Evolutionary conservation across 2,888 invertebrate species (phyloP), one percentile per base, ranked within the genome.

Genomic region (Volucella inflata): DNA sequence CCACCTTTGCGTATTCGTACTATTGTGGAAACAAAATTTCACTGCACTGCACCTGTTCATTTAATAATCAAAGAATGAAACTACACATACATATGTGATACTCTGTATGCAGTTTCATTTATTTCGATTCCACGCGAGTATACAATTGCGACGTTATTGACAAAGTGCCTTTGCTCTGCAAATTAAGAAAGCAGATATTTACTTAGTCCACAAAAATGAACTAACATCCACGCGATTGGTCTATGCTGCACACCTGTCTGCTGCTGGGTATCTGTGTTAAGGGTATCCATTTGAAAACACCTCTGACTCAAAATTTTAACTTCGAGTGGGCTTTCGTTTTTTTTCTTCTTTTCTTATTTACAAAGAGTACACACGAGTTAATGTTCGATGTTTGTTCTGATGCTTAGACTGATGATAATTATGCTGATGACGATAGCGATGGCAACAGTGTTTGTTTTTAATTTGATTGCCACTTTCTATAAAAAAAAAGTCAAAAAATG

Each of bases 301-400:
- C 62, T 30, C 30, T 30, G 30, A 30, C 30, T 6, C 4, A 30
- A 0, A 30, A 62, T 21, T 62, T 14, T n/a, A 44, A 30, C 30
- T 46, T 9, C 9, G 11, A 46, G 30, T 55, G 42, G 53, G 11
- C 40, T 17, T n/a, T 53, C 51, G 10, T 50, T 48, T 65, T 50
- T 51, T 65, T 65, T 17, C 36, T 48, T 16, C 11, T 4, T 51
- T 10, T 65, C 6, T 40, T 65, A 21, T 67, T 51, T 42, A n/a
- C 65, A 6, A 8, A 14, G 51, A 11, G 65, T 51, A 65, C 40
- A 65, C 65, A 65, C 3, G 40, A 50, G 21, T n/a, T 40, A 36
- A 50, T 64, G 36, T 51, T 8, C 17, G 46, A 46, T 21, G 62
- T 46, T 44, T 62, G 30, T 12, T 51, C 42, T 21, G 21, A 53